Base-by-base conservation (phyloP, 1,140 invertebrate species). In the Platorchestia sp. region DNA sequence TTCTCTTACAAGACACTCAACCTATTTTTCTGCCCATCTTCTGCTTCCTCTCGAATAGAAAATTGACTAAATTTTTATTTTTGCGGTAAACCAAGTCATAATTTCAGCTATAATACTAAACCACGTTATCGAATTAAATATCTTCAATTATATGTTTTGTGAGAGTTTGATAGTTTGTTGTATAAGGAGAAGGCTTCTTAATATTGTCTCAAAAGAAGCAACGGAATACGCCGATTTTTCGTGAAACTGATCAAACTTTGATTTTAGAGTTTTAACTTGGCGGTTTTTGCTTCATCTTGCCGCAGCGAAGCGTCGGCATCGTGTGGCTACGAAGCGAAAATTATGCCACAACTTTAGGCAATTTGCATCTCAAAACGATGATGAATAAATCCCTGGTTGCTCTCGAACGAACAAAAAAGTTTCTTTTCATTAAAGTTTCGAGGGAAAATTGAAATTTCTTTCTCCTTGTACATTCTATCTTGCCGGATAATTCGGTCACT, bases 281-380 rank as follows among this genome's bases (percentile, higher is more conserved):
- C 27, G 27, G 36, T 75, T 75, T 75, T 75, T 10, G 59, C 59
- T 75, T 36, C 59, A 75, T 75, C 59, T 75, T 75, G 59, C 27
- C 14, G 1, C 59, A 75, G 59, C 10, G 59, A 75, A 75, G 59
- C 27, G 59, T 75, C 59, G 59, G 59, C 59, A 75, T 75, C 59
- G 36, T 75, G 59, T 75, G 59, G 59, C 59, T 27, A 14, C 59
- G 59, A 75, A 75, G 59, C 7, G 27, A 75, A 75, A 75, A 75
- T 75, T 75, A 75, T 75, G 59, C 59, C 59, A 75, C 59, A 75
- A 75, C 59, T 75, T 75, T 75, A 27, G 36, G 59, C 59, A 36
- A 75, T 75, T 75, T 75, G 59, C 59, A 75, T 75, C 59, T 36
- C 59, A 75, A 75, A 75, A 75, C 59, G 59, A 75, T 75, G 59